These are phyloP conservation scores for Acleris laterana DNA, from an alignment of 2,888 invertebrate genomes.

Conservation along the genomic window DNA sequence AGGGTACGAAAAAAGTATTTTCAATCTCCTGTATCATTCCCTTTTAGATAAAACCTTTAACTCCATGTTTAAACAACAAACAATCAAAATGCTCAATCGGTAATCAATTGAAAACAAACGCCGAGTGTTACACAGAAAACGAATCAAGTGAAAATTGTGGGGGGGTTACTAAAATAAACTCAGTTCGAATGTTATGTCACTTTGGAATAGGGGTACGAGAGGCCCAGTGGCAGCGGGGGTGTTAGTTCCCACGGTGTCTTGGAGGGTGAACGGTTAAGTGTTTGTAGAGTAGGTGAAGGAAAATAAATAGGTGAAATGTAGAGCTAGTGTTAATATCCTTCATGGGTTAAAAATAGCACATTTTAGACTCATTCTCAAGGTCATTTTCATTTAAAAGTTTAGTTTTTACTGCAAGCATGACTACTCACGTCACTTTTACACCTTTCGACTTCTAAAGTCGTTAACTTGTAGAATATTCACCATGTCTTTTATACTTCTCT, in stretches of 20 bases:
- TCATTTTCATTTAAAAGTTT: too few relatives aligned
- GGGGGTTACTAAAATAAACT: conserved; percentile 27
- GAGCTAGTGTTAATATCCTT: not conserved
- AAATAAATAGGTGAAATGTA: conserved; percentile 5
- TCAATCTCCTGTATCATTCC: too few relatives aligned
- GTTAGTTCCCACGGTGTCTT: conserved; percentile 30
- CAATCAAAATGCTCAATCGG: conserved; percentile 34
- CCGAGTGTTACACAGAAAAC: conserved; percentile 30
- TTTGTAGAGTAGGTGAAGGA: conserved; percentile 20
- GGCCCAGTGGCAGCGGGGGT: conserved; percentile 25
- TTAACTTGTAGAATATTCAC: too few relatives aligned
- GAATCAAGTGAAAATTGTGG: conserved; percentile 36
- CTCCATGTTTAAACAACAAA: conserved; percentile 1
- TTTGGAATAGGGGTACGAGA: conserved; percentile 5
- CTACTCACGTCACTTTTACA: too few relatives aligned
- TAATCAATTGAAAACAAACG: conserved; percentile 37
- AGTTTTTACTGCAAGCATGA: too few relatives aligned
- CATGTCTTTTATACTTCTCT: too few relatives aligned
- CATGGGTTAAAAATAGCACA: too few relatives aligned
- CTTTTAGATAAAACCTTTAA: too few relatives aligned
- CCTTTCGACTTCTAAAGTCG: too few relatives aligned
- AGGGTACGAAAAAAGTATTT: too few relatives aligned
- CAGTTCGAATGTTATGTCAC: conserved; percentile 7
- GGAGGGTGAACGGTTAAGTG: conserved; percentile 7
- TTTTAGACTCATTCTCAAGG: too few relatives aligned